Evolutionary conservation across 2,113 vertebrate species (phyloP), one percentile per base, ranked within the genome.

Genomic region (Chaenocephalus aceratus): DNA sequence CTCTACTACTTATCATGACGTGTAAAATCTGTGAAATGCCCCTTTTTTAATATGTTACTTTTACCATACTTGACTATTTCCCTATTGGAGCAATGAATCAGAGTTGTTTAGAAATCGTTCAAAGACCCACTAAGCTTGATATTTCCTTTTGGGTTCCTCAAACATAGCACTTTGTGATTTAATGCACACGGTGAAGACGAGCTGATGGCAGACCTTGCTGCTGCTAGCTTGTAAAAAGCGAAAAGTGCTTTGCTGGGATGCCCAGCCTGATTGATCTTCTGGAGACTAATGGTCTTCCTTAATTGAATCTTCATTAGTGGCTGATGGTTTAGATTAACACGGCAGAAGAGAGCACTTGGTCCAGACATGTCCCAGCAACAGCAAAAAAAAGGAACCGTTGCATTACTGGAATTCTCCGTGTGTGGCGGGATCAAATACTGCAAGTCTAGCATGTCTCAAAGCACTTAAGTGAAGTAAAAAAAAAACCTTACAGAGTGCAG

Each of bases 211-310:
- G 91, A 83, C 79, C 53, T 82, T 62, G 30, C 69, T n/a, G 10
- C 51, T 71, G 82, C 89, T 89, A 49, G 83, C 87, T 86, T 85
- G 82, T 86, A 54, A 66, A 60, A 74, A 74, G 49, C 10, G 57
- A 81, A 91, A 94, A 93, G 82, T 91, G 91, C 94, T 94, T 91
- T 79, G 90, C 89, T 88, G 73, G 85, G 83, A 80, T 72, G 76
- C 85, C 86, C 26, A 59, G 79, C 46, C 71, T 69, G 87, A 89
- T 91, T 79, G 84, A 89, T 88, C 72, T 45, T 21, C 65, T 66
- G 10, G 18, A 69, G 15, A 67, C 79, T 83, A 89, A 89, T 88
- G 88, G 79, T 14, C 69, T 76, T 44, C 49, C 66, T 85, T 86
- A 89, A 91, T 87, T 86, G 79, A 86, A 81, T 90, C 77, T 79